Conservation (phyloP, 1,140 invertebrate species). For the Liolophura sinensis region DNA sequence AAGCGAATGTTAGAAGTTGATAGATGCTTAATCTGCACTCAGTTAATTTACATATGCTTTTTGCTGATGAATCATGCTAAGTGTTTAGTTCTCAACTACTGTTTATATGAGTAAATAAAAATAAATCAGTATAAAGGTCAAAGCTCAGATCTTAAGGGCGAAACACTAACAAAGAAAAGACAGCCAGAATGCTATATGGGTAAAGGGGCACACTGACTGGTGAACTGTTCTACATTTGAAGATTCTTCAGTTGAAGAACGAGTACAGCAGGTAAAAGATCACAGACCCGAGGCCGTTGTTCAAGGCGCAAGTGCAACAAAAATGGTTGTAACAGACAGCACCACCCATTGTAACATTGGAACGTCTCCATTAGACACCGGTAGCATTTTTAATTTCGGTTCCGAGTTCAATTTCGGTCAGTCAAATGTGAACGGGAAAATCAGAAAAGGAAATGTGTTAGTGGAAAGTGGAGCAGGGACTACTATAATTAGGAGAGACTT, state of each 20-base stretch:
- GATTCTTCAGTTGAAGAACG: background rate
- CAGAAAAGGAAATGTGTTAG: slow-evolving; percentile 3
- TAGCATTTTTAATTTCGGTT: background rate
- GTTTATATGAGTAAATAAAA: no score
- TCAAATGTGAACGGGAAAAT: slow-evolving; percentile 1
- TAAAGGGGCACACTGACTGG: background rate
- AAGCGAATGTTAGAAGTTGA: no score
- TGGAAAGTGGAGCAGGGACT: no score
- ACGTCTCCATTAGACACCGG: background rate
- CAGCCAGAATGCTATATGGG: background rate
- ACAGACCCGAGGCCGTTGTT: background rate
- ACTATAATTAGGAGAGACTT: slow-evolving; percentile 1
- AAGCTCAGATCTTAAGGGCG: no score
- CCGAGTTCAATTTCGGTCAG: background rate
- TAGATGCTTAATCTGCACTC: no score
- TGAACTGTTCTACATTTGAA: background rate
- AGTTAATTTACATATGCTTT: no score
- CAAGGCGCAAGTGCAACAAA: background rate
- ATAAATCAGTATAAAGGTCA: no score
- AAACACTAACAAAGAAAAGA: background rate
- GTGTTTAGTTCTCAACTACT: no score
- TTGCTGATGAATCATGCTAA: no score
- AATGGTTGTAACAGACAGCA: background rate
- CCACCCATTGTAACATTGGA: slow-evolving; percentile 6
- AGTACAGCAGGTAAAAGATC: background rate